Percentiles rank a stretch among this genome's conserved stretches.
Conservation (phyloP, 2,113 vertebrate species). For the Mohoua ochrocephala region DNA sequence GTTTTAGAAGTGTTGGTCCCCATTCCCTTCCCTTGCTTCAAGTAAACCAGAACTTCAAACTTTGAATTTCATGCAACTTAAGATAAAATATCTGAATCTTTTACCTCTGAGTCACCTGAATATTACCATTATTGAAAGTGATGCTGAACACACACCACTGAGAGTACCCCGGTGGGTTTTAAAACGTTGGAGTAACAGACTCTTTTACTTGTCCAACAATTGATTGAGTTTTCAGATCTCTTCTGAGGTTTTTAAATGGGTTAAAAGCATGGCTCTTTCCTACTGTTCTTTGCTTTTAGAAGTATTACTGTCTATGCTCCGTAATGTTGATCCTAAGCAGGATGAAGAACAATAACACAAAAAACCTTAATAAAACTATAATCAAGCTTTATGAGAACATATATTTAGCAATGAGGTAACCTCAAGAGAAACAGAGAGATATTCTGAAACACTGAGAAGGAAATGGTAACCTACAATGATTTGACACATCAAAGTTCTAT, state of each 20-base stretch:
- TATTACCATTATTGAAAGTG: neutral
- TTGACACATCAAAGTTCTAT: neutral
- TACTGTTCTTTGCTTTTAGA: neutral
- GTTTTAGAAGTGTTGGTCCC: neutral
- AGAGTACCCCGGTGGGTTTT: neutral
- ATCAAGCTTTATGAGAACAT: neutral
- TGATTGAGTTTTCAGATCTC: neutral
- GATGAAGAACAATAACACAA: neutral
- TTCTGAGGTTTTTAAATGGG: neutral
- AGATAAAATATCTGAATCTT: neutral
- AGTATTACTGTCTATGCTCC: neutral
- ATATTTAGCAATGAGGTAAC: neutral
- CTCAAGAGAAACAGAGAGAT: neutral
- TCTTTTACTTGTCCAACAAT: neutral
- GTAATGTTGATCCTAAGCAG: neutral
- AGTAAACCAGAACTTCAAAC: neutral
- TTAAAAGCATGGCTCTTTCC: neutral
- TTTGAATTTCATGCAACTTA: neutral
- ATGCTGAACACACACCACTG: neutral
- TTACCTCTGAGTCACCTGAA: neutral
- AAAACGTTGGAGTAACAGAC: neutral
- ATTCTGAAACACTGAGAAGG: neutral
- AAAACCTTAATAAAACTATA: neutral
- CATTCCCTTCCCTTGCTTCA: neutral
- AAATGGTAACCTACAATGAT: neutral